phyloP scores from a whole-genome alignment of 2,888 invertebrate species.

The Cataglyphis altisquamis region DNA sequence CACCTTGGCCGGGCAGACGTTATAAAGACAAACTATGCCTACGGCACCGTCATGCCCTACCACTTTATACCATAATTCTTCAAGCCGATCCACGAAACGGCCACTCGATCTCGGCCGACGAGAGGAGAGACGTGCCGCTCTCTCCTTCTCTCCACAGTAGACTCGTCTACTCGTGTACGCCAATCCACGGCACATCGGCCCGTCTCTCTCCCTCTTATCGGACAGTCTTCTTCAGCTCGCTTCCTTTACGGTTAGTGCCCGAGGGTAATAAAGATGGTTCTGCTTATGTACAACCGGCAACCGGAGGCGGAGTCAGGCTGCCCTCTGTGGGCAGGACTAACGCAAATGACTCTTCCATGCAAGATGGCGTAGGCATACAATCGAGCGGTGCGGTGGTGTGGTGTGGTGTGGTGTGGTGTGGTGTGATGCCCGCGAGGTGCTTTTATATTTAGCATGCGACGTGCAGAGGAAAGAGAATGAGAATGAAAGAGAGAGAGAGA shows the following conservation, averaged over 20 bases:
- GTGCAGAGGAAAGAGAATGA: constrained; percentile 43
- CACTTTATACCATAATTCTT: constrained; percentile 85
- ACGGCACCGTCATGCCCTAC: constrained; percentile 85
- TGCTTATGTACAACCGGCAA: constrained; percentile 84
- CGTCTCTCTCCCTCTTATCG: constrained; percentile 47
- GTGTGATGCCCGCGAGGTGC: constrained; percentile 77
- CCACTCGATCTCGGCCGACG: constrained; percentile 70
- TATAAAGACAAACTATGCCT: constrained; percentile 86
- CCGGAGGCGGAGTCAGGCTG: constrained; percentile 87
- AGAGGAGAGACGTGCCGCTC: constrained; percentile 68
- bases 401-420: constrained; percentile 40
- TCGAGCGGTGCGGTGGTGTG: constrained; percentile 53
- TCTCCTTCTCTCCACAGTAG: constrained; percentile 19
- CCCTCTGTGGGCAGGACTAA: constrained; percentile 87
- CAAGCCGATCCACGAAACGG: constrained; percentile 78
- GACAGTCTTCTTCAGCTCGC: constrained; percentile 76
- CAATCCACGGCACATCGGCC: constrained; percentile 32
- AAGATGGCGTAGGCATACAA: constrained; percentile 87
- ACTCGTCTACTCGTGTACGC: constrained; percentile 32
- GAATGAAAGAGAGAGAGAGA: background rate
- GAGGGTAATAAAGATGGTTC: constrained; percentile 87
- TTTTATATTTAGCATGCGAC: constrained; percentile 84
- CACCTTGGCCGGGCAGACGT: constrained; percentile 84
- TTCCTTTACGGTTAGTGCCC: constrained; percentile 85
- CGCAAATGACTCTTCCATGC: constrained; percentile 87